These are phyloP conservation scores for Zapornia atra DNA, from an alignment of 2,113 vertebrate genomes.

Conservation along the genomic window DNA sequence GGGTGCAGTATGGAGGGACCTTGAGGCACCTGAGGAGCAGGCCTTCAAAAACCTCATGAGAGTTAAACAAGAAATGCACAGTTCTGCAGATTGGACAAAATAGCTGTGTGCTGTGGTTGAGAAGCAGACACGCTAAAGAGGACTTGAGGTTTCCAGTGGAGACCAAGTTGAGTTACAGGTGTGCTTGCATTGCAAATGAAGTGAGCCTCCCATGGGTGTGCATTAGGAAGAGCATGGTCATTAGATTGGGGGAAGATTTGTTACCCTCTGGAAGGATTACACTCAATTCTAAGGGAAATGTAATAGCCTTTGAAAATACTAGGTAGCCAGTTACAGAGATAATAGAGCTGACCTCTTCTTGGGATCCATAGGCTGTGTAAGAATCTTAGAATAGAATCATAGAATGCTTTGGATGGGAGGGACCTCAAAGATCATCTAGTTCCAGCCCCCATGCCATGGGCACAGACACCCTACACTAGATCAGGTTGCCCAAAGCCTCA, in stretches of 20 bases:
- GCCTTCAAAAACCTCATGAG: background rate
- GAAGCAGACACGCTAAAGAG: background rate
- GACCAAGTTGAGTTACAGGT: background rate
- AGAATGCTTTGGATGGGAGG: no score
- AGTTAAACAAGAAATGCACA: background rate
- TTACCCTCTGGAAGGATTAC: background rate
- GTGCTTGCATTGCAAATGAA: background rate
- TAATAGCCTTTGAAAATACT: background rate
- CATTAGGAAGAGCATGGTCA: background rate
- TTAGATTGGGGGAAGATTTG: background rate
- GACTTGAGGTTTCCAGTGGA: background rate
- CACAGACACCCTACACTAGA: no score
- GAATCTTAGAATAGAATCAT: background rate
- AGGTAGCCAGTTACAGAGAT: background rate
- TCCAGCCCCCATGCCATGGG: no score
- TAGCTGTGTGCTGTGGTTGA: background rate
- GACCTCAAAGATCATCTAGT: no score
- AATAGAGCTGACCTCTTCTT: background rate
- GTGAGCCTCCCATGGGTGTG: background rate
- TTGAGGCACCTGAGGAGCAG: background rate
- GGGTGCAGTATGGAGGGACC: background rate
- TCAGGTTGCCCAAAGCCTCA: no score
- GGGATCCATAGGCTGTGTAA: background rate
- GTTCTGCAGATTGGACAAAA: background rate
- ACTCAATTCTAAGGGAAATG: background rate